Evolutionary conservation across 35 echinoderm and acorn worm species (phyloP), one percentile per base, ranked within the genome.

Genomic region (Patiria miniata): DNA sequence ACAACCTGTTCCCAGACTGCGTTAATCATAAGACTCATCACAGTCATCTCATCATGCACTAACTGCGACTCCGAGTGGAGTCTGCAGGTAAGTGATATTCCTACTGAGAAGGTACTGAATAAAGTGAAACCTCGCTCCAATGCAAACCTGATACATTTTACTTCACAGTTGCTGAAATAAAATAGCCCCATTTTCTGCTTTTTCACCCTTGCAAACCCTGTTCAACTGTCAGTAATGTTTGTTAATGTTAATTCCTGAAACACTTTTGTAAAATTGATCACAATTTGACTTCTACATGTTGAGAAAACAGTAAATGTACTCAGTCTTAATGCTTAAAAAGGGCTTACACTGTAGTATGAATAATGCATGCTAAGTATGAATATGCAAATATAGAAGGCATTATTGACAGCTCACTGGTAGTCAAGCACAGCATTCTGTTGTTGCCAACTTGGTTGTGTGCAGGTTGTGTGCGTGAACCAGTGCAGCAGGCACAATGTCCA

Each of bases 21-120:
- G 8, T 73, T 32, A 73, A 26, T 73, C 65, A 73, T 73, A 14
- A 73, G 34, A 73, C 10, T 73, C 65, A 73, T 73, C 21, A 2
- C 0, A 73, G 29, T 34, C 65, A 73, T 0, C 30, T 73, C 65
- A 73, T 73, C 65, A 73, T 73, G 15, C 65, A 73, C 65, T 73
- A 32, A 73, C 65, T 73, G 65, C 65, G 14, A 32, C 65, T 73
- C 34, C 65, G 19, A 26, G 34, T 34, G 65, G 34, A 73, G 65
- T 32, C 14, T 32, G 65, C 65, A 73, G 65, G 65, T 73, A 18
- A 73, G 65, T 73, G 65, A 73, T 73, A 73, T 73, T 73, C 34
- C 65, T 73, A 73, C 65, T 73, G 65, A 73, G 15, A 8, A 73
- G 65, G 65, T 73, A 8, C 0, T 7, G 1, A 32, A 10, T 69